phyloP scores from a whole-genome alignment of 2,888 invertebrate species.

The Ditylenchus weischeri region DNA sequence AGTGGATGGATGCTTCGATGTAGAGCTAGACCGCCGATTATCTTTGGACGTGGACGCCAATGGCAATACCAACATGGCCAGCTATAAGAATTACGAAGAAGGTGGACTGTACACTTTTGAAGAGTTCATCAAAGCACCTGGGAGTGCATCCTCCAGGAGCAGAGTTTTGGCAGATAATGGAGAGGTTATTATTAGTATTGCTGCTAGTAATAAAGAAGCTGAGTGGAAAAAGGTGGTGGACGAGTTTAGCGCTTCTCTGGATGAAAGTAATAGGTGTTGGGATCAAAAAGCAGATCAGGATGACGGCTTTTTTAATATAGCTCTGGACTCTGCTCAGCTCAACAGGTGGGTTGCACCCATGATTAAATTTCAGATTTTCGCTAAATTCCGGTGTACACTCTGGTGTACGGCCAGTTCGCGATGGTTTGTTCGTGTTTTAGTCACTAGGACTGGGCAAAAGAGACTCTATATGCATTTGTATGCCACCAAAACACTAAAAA shows the following conservation, averaged over 20 bases:
- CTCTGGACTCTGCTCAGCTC: constrained; percentile 1
- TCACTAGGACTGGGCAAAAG: too few relatives aligned
- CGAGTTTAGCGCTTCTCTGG: neutral
- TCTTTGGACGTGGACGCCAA: neutral
- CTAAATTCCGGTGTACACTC: too few relatives aligned
- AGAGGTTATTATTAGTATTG: neutral
- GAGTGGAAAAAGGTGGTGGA: neutral
- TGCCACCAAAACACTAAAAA: too few relatives aligned
- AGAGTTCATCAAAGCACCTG: constrained; percentile 10
- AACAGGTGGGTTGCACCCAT: neutral
- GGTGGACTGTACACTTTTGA: constrained; percentile 11
- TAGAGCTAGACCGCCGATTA: neutral
- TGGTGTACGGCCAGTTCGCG: too few relatives aligned
- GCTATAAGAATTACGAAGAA: constrained; percentile 1
- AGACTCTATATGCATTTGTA: too few relatives aligned
- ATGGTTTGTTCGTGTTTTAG: too few relatives aligned
- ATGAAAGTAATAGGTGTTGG: neutral
- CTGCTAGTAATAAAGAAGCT: neutral
- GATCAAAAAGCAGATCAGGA: neutral
- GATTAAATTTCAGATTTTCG: too few relatives aligned
- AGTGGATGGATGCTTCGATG: neutral
- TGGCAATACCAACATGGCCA: neutral
- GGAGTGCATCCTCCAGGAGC: constrained; percentile 1
- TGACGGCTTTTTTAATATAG: constrained; percentile 20
- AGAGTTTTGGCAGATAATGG: neutral